Base-by-base conservation (phyloP, 2,113 vertebrate species). In the Agapornis roseicollis region DNA sequence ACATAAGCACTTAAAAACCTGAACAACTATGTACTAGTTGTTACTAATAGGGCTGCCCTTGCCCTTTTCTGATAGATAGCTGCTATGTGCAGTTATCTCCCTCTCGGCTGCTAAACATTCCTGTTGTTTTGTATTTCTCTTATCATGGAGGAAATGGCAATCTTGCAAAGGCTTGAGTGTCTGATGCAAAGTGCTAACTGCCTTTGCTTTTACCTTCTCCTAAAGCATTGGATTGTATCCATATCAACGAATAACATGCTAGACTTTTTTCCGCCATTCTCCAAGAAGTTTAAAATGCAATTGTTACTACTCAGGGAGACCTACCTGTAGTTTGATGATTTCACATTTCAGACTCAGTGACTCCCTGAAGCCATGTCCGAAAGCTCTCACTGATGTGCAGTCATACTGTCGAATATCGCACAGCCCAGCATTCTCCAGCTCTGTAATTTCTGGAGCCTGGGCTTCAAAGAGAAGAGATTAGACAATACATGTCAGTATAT, bases 281-380 rank as follows among this genome's bases (percentile, higher is more conserved):
- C 33, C 8, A 37, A 68, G 50, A 80, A 94, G 14, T 63, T 91
- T 58, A 69, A 88, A 83, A 76, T 46, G 13, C 27, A 50, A 85
- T 47, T 46, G 64, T 82, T 68, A 55, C 52, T 71, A 49, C 41
- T 58, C 39, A 91, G 69, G 28, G 78, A 86, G 50, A 94, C 94
- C 82, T 98, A 99, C 99, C 98, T 99, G 98, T 95, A 99, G 97
- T 95, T 98, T 98, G 89, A 97, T 97, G 96, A 99, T 96, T 98
- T 99, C 99, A 98, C 99, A 99, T 96, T 98, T 99, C 95, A 98
- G 96, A 78, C 97, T 97, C 37, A 97, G 81, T 42, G 98, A 98
- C 69, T 98, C 97, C 89, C 94, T 98, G 97, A 99, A 99, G 78
- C 98, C 98, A 18, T 97, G 97, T 31, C 99, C 99, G 44, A 98